phyloP scores from a whole-genome alignment of 2,888 invertebrate species.

The Bruchidius siliquastri region DNA sequence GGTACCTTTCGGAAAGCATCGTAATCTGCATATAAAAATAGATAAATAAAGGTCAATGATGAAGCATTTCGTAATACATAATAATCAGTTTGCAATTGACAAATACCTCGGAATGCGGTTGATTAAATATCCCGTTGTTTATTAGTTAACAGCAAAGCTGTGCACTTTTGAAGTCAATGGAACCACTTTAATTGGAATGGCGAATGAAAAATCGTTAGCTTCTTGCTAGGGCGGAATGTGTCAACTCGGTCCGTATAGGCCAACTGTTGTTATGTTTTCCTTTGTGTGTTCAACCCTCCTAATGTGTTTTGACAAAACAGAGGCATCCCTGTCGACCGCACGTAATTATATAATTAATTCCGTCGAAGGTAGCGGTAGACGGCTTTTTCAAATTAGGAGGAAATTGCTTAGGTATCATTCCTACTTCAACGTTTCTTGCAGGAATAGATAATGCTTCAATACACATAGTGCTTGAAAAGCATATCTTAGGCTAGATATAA shows the following conservation, averaged over 20 bases:
- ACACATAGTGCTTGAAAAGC: too few species aligned
- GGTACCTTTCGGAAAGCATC: too few species aligned
- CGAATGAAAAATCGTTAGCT: background rate
- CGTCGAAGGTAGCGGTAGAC: background rate
- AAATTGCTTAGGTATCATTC: background rate
- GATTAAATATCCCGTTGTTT: too few species aligned
- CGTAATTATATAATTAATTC: background rate
- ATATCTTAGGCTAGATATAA: too few species aligned
- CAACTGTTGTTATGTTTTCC: background rate
- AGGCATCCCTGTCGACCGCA: background rate
- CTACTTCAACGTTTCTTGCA: too few species aligned
- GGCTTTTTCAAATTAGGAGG: background rate
- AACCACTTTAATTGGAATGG: background rate
- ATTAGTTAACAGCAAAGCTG: too few species aligned
- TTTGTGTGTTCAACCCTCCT: background rate
- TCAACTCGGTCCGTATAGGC: background rate
- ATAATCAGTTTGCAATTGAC: too few species aligned
- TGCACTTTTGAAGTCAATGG: background rate
- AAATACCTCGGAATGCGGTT: too few species aligned
- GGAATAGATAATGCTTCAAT: too few species aligned
- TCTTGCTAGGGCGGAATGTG: background rate
- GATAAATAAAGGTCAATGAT: too few species aligned
- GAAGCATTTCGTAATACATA: too few species aligned
- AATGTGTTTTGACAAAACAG: background rate
- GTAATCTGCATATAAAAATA: too few species aligned